Evolutionary conservation across 2,113 vertebrate species (phyloP).

Genomic region (Rafetus swinhoei): DNA sequence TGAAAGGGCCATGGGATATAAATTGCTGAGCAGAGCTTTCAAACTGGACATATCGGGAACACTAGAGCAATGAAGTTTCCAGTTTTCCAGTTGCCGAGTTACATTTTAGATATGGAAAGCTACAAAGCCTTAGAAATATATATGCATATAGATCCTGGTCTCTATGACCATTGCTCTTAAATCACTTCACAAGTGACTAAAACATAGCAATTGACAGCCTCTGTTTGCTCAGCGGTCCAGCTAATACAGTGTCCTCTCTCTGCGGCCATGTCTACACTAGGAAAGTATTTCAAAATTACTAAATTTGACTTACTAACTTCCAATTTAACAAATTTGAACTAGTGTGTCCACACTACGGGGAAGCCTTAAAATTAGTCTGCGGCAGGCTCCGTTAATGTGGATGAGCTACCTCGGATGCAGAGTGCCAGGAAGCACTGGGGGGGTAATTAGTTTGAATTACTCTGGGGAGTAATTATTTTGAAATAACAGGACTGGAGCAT

Average conservation of each 20-base stretch:
- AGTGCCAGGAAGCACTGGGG: too few species aligned
- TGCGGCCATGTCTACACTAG: neutral
- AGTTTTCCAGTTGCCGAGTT: neutral
- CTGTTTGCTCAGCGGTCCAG: neutral
- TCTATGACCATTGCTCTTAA: neutral
- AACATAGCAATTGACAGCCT: neutral
- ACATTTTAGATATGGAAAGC: neutral
- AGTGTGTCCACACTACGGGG: too few species aligned
- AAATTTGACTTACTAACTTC: too few species aligned
- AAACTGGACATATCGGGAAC: rapidly evolving
- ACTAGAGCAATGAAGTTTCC: neutral
- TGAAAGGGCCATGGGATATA: neutral
- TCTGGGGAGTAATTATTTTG: too few species aligned
- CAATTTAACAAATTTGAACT: too few species aligned
- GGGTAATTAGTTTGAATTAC: too few species aligned
- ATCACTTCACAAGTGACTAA: neutral
- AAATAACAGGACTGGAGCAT: too few species aligned
- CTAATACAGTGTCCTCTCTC: neutral
- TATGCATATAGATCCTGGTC: neutral
- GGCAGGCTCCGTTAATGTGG: too few species aligned
- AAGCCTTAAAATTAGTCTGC: too few species aligned
- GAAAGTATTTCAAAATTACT: too few species aligned
- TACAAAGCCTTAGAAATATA: neutral
- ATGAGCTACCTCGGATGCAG: too few species aligned
- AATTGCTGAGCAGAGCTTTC: neutral